phyloP scores from a whole-genome alignment of 2,797 vertebrate genomes.

The Bradypus variegatus region DNA sequence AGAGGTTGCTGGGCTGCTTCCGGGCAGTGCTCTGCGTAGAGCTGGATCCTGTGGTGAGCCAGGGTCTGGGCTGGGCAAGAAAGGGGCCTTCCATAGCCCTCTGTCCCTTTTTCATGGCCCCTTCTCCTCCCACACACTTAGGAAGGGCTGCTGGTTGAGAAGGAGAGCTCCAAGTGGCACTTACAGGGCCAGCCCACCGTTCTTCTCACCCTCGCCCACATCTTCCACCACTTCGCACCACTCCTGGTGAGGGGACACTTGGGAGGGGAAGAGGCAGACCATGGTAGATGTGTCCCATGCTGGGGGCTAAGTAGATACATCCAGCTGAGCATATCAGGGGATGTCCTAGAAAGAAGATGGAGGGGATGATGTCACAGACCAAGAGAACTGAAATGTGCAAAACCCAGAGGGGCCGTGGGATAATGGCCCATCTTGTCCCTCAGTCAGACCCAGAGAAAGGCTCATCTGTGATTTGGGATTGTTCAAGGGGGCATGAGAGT shows the following conservation, averaged over 20 bases:
- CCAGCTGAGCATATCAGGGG: neutral
- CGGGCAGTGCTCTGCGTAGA: conserved; percentile 82
- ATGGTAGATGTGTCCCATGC: neutral
- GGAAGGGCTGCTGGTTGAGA: conserved; percentile 88
- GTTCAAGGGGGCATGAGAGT: neutral
- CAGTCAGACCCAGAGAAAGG: neutral
- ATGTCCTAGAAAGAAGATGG: neutral
- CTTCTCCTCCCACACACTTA: conserved; percentile 54
- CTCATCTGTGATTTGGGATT: neutral
- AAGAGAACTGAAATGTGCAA: neutral
- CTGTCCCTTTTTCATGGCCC: neutral
- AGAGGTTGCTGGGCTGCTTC: conserved; percentile 86
- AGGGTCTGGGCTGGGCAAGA: rapidly evolving
- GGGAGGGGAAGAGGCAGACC: neutral
- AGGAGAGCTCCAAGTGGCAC: conserved; percentile 80
- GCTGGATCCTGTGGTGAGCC: conserved; percentile 84
- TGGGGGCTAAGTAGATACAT: neutral
- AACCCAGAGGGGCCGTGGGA: neutral
- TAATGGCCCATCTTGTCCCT: neutral
- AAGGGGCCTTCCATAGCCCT: neutral
- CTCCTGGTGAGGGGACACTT: conserved; percentile 83
- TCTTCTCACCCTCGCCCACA: conserved; percentile 86
- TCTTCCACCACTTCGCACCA: conserved; percentile 93
- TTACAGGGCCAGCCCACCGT: conserved; percentile 89
- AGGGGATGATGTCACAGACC: neutral